Conservation (phyloP, 2,797 vertebrate species). For the Helarctos malayanus region DNA sequence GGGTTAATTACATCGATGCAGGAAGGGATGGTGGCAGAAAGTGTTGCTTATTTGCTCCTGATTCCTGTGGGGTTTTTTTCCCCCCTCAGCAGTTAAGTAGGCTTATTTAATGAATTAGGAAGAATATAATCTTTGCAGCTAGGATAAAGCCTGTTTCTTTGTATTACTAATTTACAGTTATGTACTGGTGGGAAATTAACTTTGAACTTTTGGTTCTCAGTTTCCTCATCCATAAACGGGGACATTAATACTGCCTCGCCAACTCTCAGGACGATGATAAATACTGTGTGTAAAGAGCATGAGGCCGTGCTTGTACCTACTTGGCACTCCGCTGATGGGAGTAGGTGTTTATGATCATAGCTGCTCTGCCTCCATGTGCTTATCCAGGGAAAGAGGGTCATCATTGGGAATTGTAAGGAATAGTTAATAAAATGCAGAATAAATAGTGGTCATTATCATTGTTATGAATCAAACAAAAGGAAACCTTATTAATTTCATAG, state of each 20-base stretch:
- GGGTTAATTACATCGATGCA: background rate
- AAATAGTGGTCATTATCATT: background rate
- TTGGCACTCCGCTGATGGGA: background rate
- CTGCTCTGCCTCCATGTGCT: background rate
- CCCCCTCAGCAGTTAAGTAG: background rate
- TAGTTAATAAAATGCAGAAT: slow-evolving; percentile 49
- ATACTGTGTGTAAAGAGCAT: background rate
- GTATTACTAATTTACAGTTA: background rate
- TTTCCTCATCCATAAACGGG: slow-evolving; percentile 35
- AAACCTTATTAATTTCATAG: slow-evolving; percentile 59
- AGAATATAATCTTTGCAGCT: background rate
- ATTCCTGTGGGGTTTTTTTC: background rate
- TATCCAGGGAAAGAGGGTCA: background rate
- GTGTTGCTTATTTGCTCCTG: background rate
- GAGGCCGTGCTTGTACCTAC: background rate
- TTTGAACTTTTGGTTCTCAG: background rate
- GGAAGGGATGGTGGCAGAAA: background rate
- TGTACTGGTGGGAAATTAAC: background rate
- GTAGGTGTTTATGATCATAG: background rate
- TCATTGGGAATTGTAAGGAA: background rate
- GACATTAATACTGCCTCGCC: background rate
- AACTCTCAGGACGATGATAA: background rate
- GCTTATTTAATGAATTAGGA: background rate
- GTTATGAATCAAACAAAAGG: background rate
- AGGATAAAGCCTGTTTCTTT: background rate